These are phyloP conservation scores for Stenurella melanura DNA, from an alignment of 2,888 invertebrate genomes.

Conservation along the genomic window DNA sequence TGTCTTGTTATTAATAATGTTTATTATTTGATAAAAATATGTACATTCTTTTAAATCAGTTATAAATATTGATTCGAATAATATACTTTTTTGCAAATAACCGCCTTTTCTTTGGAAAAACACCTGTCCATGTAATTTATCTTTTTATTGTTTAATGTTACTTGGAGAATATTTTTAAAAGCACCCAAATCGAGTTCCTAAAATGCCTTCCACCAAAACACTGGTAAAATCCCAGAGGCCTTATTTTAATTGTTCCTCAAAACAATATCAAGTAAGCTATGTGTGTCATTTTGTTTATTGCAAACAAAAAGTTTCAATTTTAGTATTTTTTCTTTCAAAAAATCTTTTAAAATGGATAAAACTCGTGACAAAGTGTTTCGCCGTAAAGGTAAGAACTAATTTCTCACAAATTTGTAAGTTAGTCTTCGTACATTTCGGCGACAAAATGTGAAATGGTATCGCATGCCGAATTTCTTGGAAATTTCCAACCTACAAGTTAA, in stretches of 20 bases:
- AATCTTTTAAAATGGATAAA: conserved; percentile 65
- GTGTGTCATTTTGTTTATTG: conserved; percentile 54
- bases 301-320: conserved; percentile 59
- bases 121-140: background rate
- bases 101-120: background rate
- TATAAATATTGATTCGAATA: too few species aligned
- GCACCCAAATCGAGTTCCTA: background rate
- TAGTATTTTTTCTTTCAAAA: conserved; percentile 59
- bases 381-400: conserved; percentile 69
- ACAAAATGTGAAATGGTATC: background rate
- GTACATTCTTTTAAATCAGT: too few species aligned
- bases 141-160: too few species aligned
- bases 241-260: conserved; percentile 12
- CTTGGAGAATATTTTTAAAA: background rate
- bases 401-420: conserved; percentile 1
- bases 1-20: too few species aligned
- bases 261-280: conserved; percentile 27
- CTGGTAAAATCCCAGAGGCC: conserved; percentile 13
- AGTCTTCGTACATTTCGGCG: background rate
- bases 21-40: too few species aligned
- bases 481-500: background rate
- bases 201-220: background rate
- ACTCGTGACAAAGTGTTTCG: conserved; percentile 69
- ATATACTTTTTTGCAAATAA: conserved; percentile 9
- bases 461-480: background rate